phyloP scores from a whole-genome alignment of 2,888 invertebrate species.

The Furcula furcula region DNA sequence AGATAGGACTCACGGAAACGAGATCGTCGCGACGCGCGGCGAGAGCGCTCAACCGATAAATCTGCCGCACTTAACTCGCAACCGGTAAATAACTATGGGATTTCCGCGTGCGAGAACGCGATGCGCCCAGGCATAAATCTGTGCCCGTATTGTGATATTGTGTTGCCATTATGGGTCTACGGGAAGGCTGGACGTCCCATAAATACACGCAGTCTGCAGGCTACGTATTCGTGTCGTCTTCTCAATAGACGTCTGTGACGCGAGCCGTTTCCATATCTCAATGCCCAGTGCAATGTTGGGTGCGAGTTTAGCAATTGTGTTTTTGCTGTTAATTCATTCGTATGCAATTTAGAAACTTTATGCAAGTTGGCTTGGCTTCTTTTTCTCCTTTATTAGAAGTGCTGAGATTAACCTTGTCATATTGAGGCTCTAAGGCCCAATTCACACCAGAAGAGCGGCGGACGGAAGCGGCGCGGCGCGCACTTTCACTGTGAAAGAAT shows the following conservation, averaged over 20 bases:
- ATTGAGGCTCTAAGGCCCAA: no score
- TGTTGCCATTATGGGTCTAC: slow-evolving; percentile 77
- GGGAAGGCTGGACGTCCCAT: slow-evolving; percentile 67
- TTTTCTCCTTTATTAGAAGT: no score
- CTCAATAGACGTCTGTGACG: slow-evolving; percentile 46
- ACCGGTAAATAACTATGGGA: slow-evolving; percentile 82
- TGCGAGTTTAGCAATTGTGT: slow-evolving; percentile 25
- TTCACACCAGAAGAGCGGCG: no score
- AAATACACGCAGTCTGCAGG: slow-evolving; percentile 61
- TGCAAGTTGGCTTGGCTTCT: no score
- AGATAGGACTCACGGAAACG: slow-evolving; percentile 64
- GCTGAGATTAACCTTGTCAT: no score
- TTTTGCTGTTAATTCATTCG: no score
- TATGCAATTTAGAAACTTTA: no score
- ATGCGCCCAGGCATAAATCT: slow-evolving; percentile 79
- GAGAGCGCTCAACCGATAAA: slow-evolving; percentile 71
- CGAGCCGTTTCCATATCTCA: slow-evolving; percentile 46
- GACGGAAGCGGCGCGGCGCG: no score
- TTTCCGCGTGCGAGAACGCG: slow-evolving; percentile 80
- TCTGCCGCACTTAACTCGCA: slow-evolving; percentile 80
- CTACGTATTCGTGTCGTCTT: slow-evolving; percentile 44
- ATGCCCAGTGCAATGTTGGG: slow-evolving; percentile 30
- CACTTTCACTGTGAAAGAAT: no score
- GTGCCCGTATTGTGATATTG: slow-evolving; percentile 80
- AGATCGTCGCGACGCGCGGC: slow-evolving; percentile 65